Evolutionary conservation across 2,113 vertebrate genomes (phyloP), one percentile per base, ranked within the genome.

Genomic region (Leucopsar rothschildi): DNA sequence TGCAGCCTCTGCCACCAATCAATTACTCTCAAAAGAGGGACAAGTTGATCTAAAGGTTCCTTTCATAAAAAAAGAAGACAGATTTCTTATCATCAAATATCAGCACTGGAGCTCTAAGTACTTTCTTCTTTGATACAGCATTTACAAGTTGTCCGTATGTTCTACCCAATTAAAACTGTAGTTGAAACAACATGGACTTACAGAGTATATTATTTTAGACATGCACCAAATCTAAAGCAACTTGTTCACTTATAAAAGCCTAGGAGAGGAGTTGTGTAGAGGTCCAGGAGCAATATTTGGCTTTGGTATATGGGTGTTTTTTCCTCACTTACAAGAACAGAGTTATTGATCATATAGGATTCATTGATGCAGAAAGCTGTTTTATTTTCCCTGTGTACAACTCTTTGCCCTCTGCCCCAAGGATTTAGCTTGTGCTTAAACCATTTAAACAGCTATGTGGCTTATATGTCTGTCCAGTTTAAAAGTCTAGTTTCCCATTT

Each of bases 401-500:
- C 15, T 20, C 15, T 33, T 35, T 47, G 24, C 44, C 24, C 19
- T 40, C 29, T 86, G 14, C 6, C 15, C 20, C 50, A 78, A 66
- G 64, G 72, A 84, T 66, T 91, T 86, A 83, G 18, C 20, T 45
- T 73, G 19, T 49, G 19, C n/a, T 76, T 70, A 63, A 83, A 69
- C 15, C 7, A 33, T 86, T 81, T 50, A 80, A 83, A 71, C 12
- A 55, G 42, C n/a, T 42, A 12, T 37, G 17, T 53, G 64, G 15
- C 39, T 91, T 77, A 42, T n/a, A 60, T 33, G 11, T 53, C 82
- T 65, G 40, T 24, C 37, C 21, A 28, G 33, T 59, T 73, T 52
- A 73, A 85, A 88, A 93, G 69, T 39, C 42, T 49, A 57, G 19
- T 77, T 82, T 93, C 39, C 27, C 76, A 11, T 79, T 90, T 94